Percentiles rank a stretch among this genome's conserved stretches.
Conservation (phyloP, 2,797 vertebrate species). For the Salarias fasciatus region DNA sequence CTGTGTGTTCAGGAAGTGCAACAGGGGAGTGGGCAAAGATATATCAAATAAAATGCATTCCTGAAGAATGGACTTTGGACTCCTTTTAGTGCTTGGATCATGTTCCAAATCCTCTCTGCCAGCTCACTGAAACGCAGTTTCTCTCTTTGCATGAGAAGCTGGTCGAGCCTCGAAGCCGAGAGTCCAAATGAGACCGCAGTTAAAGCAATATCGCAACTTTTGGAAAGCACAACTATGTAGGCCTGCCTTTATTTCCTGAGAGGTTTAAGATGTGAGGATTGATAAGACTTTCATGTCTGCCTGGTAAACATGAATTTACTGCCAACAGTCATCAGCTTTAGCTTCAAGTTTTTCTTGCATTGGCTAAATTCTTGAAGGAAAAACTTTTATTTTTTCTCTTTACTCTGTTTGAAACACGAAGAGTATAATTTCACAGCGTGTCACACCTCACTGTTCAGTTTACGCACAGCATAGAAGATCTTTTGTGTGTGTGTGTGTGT, state of each 20-base stretch:
- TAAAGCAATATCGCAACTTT: background rate
- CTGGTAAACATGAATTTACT: background rate
- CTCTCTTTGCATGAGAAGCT: background rate
- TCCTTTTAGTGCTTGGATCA: background rate
- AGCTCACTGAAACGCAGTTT: background rate
- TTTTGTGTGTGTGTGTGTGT: no score
- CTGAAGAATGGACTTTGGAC: background rate
- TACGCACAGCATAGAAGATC: no score
- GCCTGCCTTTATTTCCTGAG: background rate
- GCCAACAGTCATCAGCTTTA: no score
- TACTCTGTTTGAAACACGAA: no score
- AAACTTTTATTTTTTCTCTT: no score
- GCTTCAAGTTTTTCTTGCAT: no score
- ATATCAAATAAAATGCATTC: background rate
- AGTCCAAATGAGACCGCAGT: background rate
- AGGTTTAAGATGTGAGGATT: background rate
- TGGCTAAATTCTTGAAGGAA: no score
- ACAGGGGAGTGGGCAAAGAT: background rate
- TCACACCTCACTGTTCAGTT: no score
- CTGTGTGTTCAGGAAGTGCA: slow-evolving; percentile 1
- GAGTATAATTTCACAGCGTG: no score
- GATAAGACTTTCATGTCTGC: background rate
- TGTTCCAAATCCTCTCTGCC: background rate
- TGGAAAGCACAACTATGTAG: background rate
- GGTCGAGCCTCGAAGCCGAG: background rate